Evolutionary conservation across 2,888 invertebrate species (phyloP).

Genomic region (Torymus tubicola): DNA sequence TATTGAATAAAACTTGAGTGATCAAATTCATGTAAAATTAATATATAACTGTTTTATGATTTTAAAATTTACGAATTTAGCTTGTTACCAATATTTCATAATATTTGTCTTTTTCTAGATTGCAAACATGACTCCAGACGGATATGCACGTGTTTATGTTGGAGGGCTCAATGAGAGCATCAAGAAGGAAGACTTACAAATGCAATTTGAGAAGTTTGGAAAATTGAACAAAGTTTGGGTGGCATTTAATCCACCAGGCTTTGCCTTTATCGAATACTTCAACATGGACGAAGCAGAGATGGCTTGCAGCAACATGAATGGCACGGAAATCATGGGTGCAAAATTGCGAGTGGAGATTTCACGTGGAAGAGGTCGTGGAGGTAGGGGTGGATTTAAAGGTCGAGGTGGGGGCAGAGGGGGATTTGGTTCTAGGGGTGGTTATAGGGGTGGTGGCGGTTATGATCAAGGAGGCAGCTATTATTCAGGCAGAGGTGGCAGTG

Average conservation of each 20-base stretch:
- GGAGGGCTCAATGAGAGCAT: slow-evolving; percentile 92
- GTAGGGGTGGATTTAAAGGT: slow-evolving; percentile 81
- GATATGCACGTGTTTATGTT: slow-evolving; percentile 88
- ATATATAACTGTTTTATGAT: too few species aligned
- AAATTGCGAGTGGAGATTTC: slow-evolving; percentile 93
- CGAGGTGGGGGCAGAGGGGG: slow-evolving; percentile 74
- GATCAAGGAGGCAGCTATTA: slow-evolving; percentile 76
- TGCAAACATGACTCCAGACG: slow-evolving; percentile 73
- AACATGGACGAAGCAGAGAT: slow-evolving; percentile 92
- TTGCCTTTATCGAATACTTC: slow-evolving; percentile 95
- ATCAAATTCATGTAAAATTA: too few species aligned
- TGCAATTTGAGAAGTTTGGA: slow-evolving; percentile 94
- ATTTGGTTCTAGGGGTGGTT: slow-evolving; percentile 78
- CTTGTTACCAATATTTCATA: not conserved
- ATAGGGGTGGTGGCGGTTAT: slow-evolving; percentile 76
- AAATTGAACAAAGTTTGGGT: slow-evolving; percentile 95
- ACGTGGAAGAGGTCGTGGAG: slow-evolving; percentile 85
- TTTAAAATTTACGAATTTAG: too few species aligned
- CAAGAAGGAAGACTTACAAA: slow-evolving; percentile 94
- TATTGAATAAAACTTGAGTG: too few species aligned
- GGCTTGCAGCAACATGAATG: slow-evolving; percentile 92
- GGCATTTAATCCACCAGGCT: slow-evolving; percentile 95
- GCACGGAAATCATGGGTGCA: slow-evolving; percentile 90
- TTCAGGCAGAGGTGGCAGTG: slow-evolving; percentile 77
- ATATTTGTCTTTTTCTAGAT: slow-evolving; percentile 58